Base-by-base conservation (phyloP, 1,140 invertebrate genomes). In the Belonocnema kinseyi region DNA sequence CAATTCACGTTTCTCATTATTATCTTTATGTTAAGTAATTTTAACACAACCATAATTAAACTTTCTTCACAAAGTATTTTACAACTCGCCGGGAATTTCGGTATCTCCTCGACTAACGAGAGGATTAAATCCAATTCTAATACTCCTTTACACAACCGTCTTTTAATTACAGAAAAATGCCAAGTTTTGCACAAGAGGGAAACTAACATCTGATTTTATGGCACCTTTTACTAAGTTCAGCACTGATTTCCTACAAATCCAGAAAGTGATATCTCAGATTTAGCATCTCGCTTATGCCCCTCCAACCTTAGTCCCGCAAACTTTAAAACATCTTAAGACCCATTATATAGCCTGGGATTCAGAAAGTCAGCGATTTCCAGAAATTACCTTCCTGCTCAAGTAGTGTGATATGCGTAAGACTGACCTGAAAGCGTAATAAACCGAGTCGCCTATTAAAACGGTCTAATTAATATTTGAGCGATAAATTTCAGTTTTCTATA, bases 401-500 rank as follows among this genome's bases (percentile, higher is more conserved):
- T 5, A 66, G 58, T 66, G 58, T 66, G 58, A 66, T 66, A 66
- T 66, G 58, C 58, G 21, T 14, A 16, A 66, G 26, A 66, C 58
- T 66, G 58, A 40, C 58, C 58, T 66, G 33, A 40, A 66, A 66
- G 58, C 6, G 58, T 66, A 66, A 66, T 66, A 66, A 66, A 66
- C 58, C 58, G 58, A 66, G 19, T 58, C 21, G 58, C 26, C 26
- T 13, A 66, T 66, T 66, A 66, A 40, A 66, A 26, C 58, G 26
- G 58, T 40, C 58, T 66, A 66, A 66, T 66, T 66, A 66, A 66
- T 66, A 66, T 66, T 66, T 66, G 14, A 66, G 21, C 58, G 58
- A 66, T 66, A 66, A 66, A 66, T 66, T 66, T 66, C 21, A 66
- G 58, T 66, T 66, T 66, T 66, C 58, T 66, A 66, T 33, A 66